A percentile compares a stretch with the other conserved stretches of the same genome.
Conservation (phyloP, 37 sponge, comb jelly and placozoan genomes). For the Lycopodina hypogea region DNA sequence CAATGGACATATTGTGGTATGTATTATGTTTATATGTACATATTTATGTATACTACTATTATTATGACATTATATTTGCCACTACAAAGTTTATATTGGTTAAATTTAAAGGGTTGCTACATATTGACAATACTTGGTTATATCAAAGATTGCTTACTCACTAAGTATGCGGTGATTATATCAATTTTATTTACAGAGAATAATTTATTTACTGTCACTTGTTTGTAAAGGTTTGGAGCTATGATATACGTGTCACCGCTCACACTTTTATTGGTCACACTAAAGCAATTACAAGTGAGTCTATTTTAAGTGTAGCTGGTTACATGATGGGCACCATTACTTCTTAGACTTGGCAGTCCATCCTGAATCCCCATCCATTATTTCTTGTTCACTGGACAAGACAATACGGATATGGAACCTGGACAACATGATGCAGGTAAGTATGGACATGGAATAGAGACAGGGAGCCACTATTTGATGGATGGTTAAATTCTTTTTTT, state of each 20-base stretch:
- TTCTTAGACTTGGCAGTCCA: constrained; percentile 25
- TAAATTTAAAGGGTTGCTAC: no score
- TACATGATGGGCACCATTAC: neutral
- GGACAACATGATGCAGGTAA: constrained; percentile 50
- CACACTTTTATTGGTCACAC: constrained; percentile 27
- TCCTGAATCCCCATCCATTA: constrained; percentile 25
- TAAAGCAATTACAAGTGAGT: constrained; percentile 33
- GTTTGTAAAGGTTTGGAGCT: constrained; percentile 37
- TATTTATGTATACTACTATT: constrained; percentile 18
- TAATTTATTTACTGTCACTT: neutral
- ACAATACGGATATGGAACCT: constrained; percentile 54
- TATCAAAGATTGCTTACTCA: no score
- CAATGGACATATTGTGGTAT: constrained; percentile 54
- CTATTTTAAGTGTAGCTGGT: neutral
- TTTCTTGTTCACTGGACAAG: constrained; percentile 64
- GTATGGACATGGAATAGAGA: neutral
- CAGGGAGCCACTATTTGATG: neutral
- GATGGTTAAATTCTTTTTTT: no score
- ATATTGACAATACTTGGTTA: no score
- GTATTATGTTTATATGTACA: constrained; percentile 13
- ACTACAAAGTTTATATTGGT: no score
- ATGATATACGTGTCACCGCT: constrained; percentile 1
- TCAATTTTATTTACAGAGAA: no score
- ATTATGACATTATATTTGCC: no score
- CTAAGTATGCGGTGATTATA: no score